A percentile compares a stretch with the other conserved stretches of the same genome.
phyloP scores from a whole-genome alignment of 2,113 vertebrate genomes.

The Lagenorhynchus albirostris region DNA sequence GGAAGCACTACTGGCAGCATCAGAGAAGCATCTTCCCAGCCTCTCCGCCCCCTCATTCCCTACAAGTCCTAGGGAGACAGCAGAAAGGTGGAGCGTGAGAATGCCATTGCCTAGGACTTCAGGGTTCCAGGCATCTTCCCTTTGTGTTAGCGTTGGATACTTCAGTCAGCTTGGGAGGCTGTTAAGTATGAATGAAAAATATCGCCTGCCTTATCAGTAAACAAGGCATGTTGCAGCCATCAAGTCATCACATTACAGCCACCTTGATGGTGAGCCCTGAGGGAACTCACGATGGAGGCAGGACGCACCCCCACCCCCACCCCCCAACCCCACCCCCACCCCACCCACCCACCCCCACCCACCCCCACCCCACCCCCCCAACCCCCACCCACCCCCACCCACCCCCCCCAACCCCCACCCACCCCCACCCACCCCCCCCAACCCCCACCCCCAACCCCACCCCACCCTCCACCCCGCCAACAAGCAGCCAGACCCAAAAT shows the following conservation, averaged over 20 bases:
- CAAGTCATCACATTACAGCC: neutral
- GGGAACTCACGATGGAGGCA: neutral
- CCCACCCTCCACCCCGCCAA: no score
- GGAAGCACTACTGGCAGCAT: fast-evolving
- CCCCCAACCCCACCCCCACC: no score
- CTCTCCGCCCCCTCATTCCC: neutral
- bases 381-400: no score
- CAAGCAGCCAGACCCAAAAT: neutral
- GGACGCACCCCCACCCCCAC: no score
- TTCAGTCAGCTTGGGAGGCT: neutral
- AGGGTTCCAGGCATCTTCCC: no score
- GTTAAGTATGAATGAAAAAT: neutral
- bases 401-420: no score
- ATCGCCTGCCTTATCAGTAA: neutral
- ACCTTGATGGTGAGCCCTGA: neutral
- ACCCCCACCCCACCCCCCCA: fast-evolving
- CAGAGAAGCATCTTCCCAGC: neutral
- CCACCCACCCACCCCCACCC: no score
- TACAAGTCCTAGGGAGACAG: neutral
- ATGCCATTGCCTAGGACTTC: fast-evolving
- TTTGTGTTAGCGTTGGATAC: neutral
- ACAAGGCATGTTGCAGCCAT: neutral
- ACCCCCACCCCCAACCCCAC: no score
- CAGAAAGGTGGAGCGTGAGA: fast-evolving
- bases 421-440: no score